A percentile compares a stretch with the other conserved stretches of the same genome.
Conservation (phyloP, 2,888 invertebrate genomes). For the Zeuzera pyrina region DNA sequence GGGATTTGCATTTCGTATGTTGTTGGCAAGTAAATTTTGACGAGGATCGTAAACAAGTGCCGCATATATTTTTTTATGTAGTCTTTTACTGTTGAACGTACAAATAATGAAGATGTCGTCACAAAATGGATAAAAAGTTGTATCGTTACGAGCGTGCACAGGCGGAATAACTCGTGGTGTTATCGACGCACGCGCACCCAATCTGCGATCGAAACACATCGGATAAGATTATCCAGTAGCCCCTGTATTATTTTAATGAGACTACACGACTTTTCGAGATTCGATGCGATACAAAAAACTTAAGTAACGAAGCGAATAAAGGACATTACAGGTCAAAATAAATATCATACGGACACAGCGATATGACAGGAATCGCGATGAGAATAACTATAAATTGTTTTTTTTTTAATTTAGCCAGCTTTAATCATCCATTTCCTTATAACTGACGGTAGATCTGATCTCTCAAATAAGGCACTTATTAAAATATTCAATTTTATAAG, state of each 20-base stretch:
- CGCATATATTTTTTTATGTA: conserved; percentile 3
- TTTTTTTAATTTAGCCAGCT: conserved; percentile 66
- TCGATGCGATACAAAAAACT: conserved; percentile 64
- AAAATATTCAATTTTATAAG: conserved; percentile 67
- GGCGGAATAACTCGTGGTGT: conserved; percentile 64
- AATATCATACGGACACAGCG: conserved; percentile 53
- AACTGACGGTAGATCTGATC: conserved; percentile 71
- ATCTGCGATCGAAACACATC: conserved; percentile 70
- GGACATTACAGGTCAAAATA: conserved; percentile 62
- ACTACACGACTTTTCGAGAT: conserved; percentile 69
- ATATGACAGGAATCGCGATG: conserved; percentile 40
- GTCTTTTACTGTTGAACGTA: conserved; percentile 24
- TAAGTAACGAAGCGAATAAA: conserved; percentile 67
- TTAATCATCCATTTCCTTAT: conserved; percentile 62
- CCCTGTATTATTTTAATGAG: conserved; percentile 74
- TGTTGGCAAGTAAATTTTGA: conserved; percentile 4
- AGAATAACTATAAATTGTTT: conserved; percentile 35
- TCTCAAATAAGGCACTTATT: conserved; percentile 69
- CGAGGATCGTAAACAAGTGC: conserved; percentile 24
- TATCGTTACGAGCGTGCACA: conserved; percentile 59
- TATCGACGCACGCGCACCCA: conserved; percentile 71
- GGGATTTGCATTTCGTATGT: conserved; percentile 43
- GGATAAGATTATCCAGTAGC: conserved; percentile 74
- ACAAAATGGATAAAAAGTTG: conserved; percentile 62
- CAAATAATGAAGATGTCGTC: conserved; percentile 68